Evolutionary conservation across 1,140 invertebrate species (phyloP).

Genomic region (Trigoniulus corallinus): DNA sequence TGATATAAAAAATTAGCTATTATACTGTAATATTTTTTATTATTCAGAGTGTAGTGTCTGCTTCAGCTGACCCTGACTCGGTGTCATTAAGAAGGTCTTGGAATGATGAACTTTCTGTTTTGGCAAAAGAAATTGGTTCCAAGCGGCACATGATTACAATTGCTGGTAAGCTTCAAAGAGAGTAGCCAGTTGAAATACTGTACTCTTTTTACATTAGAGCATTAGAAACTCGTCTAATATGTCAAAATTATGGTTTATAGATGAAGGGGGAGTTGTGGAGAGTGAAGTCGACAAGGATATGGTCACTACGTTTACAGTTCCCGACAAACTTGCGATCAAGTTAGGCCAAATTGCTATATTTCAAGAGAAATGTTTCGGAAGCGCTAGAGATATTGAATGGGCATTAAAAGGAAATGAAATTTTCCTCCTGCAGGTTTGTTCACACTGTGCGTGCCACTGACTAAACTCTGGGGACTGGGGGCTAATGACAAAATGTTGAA

Average conservation of each 20-base stretch:
- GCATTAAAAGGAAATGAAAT: neutral
- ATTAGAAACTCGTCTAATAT: neutral
- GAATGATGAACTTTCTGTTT: constrained; percentile 30
- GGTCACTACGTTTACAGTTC: neutral
- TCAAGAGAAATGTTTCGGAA: neutral
- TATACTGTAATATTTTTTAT: neutral
- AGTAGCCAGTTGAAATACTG: neutral
- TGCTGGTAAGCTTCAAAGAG: constrained; percentile 7
- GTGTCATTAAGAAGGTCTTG: constrained; percentile 35
- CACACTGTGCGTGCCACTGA: neutral
- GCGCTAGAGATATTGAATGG: neutral
- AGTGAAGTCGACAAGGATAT: neutral
- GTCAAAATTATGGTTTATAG: neutral
- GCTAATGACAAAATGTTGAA: neutral
- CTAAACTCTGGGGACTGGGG: neutral
- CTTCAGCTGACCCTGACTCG: constrained; percentile 51
- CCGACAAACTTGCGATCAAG: neutral
- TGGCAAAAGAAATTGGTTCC: constrained; percentile 31
- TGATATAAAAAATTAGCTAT: neutral
- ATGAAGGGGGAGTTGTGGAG: neutral
- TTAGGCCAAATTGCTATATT: neutral
- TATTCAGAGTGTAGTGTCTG: constrained; percentile 53
- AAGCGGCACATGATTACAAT: too few species aligned
- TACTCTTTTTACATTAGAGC: neutral
- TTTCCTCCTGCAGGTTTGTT: neutral